A percentile compares a stretch with the other conserved stretches of the same genome.
Evolutionary conservation across 1,140 invertebrate genomes (phyloP).

Genomic region (Drosophila athabasca): DNA sequence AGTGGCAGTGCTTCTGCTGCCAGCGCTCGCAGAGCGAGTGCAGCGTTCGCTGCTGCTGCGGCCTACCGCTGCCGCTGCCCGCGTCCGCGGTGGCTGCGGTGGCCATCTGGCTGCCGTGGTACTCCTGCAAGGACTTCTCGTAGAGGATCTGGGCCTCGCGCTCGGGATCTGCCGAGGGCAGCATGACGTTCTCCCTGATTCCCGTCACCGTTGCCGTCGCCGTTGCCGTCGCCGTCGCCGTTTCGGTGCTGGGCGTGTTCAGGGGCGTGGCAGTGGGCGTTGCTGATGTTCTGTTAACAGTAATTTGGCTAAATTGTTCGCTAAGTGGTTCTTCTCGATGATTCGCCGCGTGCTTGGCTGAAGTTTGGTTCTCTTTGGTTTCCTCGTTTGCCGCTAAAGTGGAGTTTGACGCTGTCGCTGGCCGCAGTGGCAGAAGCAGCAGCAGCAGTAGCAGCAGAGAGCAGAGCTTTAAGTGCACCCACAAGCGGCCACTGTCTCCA

Average conservation of each 20-base stretch:
- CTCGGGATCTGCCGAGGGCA: constrained; percentile 77
- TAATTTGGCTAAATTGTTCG: constrained; percentile 38
- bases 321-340: constrained; percentile 15
- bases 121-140: constrained; percentile 78
- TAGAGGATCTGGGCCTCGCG: constrained; percentile 77
- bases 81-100: constrained; percentile 1
- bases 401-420: constrained; percentile 42
- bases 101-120: constrained; percentile 61
- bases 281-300: constrained; percentile 38
- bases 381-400: constrained; percentile 37
- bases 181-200: constrained; percentile 78
- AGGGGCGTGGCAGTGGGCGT: constrained; percentile 31
- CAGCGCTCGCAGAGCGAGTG: constrained; percentile 73
- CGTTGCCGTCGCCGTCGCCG: background rate
- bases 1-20: constrained; percentile 76
- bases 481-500: too few relatives aligned
- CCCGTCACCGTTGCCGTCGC: constrained; percentile 8
- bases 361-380: constrained; percentile 43
- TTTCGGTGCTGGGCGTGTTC: constrained; percentile 5
- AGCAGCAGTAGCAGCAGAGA: constrained; percentile 43
- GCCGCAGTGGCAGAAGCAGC: constrained; percentile 44
- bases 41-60: constrained; percentile 46
- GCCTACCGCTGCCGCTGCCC: constrained; percentile 2
- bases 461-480: constrained; percentile 14
- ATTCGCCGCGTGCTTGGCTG: constrained; percentile 10